Evolutionary conservation across 2,888 invertebrate species (phyloP).

Genomic region (Trichogramma evanescens): DNA sequence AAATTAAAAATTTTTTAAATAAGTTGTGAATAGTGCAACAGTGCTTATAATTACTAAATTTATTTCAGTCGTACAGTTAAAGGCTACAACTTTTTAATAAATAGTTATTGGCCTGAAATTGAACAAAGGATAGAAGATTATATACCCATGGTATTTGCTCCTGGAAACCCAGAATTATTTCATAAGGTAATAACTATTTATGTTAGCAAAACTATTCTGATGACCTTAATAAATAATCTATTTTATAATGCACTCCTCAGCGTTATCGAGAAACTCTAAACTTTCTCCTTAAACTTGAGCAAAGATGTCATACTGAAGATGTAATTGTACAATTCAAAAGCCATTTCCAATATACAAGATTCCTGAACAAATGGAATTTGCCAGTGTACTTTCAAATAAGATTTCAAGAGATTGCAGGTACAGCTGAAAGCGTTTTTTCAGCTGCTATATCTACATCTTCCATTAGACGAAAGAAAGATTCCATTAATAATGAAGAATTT

Average conservation of each 20-base stretch:
- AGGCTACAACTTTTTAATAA: slow-evolving; percentile 71
- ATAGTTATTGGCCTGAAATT: slow-evolving; percentile 82
- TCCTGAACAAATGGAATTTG: slow-evolving; percentile 84
- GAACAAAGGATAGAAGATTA: slow-evolving; percentile 75
- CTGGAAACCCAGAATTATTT: slow-evolving; percentile 85
- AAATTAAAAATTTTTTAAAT: not conserved
- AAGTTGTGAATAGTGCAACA: not conserved
- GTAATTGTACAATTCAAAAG: slow-evolving; percentile 56
- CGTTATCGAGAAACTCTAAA: slow-evolving; percentile 72
- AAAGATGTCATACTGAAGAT: slow-evolving; percentile 55
- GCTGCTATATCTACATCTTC: slow-evolving; percentile 36
- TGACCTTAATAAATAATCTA: not conserved
- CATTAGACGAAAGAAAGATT: slow-evolving; percentile 29
- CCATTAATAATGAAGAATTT: slow-evolving; percentile 30
- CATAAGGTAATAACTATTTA: slow-evolving; percentile 51
- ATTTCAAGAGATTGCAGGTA: slow-evolving; percentile 86
- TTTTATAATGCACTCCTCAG: slow-evolving; percentile 32
- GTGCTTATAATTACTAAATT: slow-evolving; percentile 33
- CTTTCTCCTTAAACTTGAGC: slow-evolving; percentile 67
- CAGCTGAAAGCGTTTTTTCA: slow-evolving; percentile 35
- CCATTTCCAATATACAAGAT: slow-evolving; percentile 68
- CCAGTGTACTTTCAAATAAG: slow-evolving; percentile 95
- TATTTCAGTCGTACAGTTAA: slow-evolving; percentile 49
- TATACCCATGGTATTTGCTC: slow-evolving; percentile 78
- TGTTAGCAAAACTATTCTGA: slow-evolving; percentile 1